Evolutionary conservation across 2,797 vertebrate genomes (phyloP), one percentile per base, ranked within the genome.

Genomic region (Danio choprae): DNA sequence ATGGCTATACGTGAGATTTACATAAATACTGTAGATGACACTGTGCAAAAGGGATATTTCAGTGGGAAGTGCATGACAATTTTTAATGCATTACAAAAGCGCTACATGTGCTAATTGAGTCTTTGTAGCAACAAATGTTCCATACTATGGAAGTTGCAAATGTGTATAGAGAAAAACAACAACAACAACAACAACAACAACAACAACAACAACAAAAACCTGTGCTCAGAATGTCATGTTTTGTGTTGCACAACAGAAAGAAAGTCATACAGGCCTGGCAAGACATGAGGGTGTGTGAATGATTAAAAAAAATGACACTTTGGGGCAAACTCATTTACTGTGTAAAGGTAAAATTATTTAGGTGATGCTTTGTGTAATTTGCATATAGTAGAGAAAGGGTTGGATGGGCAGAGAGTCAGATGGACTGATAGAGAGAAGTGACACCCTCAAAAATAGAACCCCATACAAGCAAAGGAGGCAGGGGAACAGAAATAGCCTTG

Each of bases 401-500:
- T 63, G 12, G 9, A 60, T 41, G 38, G 56, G 71, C 41, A 46
- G 38, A 36, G 22, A 58, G 69, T 22, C 50, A 56, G 69, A 65
- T 73, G 51, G 8, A 65, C 60, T 51, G n/a, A 63, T 46, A 20
- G 40, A 78, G 60, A 74, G 77, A 69, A 70, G 69, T 56, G 44
- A 84, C 60, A 78, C 62, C 71, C 79, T 79, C 51, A 56, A 84
- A 82, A 79, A 86, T 80, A 82, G 85, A 84, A 74, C 77, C 63
- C 74, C 69, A 67, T 29, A 83, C 50, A 79, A 64, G 77, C 69
- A 80, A 81, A 74, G 40, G 40, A 70, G 78, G 55, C 59, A 55
- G 68, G 67, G 64, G 71, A 74, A 77, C 85, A 84, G 55, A 87
- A 87, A 89, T 89, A 87, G 83, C 79, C 64, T 40, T 40, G 74